Conservation (phyloP, 2,113 vertebrate genomes). For the Leucosticte australis region DNA sequence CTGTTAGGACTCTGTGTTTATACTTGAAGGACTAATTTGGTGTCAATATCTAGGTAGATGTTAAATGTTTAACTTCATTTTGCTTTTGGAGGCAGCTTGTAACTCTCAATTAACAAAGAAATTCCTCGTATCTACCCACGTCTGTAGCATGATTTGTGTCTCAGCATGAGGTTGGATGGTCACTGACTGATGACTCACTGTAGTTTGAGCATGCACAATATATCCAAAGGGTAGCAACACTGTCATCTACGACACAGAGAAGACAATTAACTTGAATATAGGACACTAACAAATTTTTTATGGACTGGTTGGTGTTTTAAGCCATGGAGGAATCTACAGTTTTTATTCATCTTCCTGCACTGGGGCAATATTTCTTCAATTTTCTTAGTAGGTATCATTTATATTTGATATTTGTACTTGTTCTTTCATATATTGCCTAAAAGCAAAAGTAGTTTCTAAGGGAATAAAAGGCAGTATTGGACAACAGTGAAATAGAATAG, state of each 20-base stretch:
- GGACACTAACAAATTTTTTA: background rate
- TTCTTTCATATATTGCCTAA: background rate
- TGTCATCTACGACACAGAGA: background rate
- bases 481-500: background rate
- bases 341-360: background rate
- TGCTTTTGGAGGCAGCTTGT: background rate
- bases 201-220: background rate
- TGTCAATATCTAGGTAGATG: background rate
- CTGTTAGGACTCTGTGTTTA: background rate
- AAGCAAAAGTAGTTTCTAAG: background rate
- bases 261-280: background rate
- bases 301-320: background rate
- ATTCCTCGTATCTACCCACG: background rate
- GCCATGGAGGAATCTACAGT: background rate
- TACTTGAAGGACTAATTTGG: background rate
- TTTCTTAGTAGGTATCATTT: background rate
- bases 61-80: background rate
- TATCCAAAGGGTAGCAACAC: background rate
- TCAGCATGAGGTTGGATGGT: background rate
- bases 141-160: background rate
- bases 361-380: background rate
- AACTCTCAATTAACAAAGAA: background rate
- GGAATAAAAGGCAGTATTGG: background rate
- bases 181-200: slow-evolving; percentile 4
- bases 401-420: background rate